Base-by-base conservation (phyloP, 2,888 invertebrate genomes). In the Mechanitis mazaeus region DNA sequence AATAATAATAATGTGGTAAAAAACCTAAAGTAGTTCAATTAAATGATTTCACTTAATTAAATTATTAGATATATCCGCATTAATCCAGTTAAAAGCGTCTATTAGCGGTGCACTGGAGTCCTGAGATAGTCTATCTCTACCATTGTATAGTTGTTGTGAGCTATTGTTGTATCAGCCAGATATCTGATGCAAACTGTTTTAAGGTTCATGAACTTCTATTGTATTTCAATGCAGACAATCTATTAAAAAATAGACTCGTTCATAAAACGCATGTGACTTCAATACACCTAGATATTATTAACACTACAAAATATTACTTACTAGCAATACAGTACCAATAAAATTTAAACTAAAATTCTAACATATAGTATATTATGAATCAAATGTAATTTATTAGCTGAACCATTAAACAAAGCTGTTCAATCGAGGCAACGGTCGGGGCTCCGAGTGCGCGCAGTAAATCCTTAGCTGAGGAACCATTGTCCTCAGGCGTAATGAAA, bases 81-180 rank as follows among this genome's bases (percentile, higher is more conserved):
- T 9, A 9, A 42, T 42, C 9, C 42, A 6, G 7, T 42, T 42
- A 11, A 9, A 42, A 42, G 11, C 9, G 9, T 31, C 50, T 50
- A 31, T 50, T 50, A 20, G 47, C 47, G 47, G n/a, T 7, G 47
- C 47, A 50, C 31, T 31, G 31, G 50, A 31, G 31, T 28, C 47
- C n/a, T 47, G 47, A 47, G 47, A 20, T 20, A 20, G 58, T 60
- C 55, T 59, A 65, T 58, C 58, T 60, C 45, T 33, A 55, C 64
- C 61, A 80, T 82, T 83, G 81, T 83, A 35, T 35, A 35, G 72
- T 73, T 74, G 68, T 69, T 70, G 67, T 71, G 71, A 73, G 68
- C 79, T 77, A 83, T 83, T 82, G 81, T 83, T 73, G 72, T 59
- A 47, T 62, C 64, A 60, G 63, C 67, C 66, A 47, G 47, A 50